Evolutionary conservation across 2,797 vertebrate genomes (phyloP), one percentile per base, ranked within the genome.

Genomic region (Malurus splendens): DNA sequence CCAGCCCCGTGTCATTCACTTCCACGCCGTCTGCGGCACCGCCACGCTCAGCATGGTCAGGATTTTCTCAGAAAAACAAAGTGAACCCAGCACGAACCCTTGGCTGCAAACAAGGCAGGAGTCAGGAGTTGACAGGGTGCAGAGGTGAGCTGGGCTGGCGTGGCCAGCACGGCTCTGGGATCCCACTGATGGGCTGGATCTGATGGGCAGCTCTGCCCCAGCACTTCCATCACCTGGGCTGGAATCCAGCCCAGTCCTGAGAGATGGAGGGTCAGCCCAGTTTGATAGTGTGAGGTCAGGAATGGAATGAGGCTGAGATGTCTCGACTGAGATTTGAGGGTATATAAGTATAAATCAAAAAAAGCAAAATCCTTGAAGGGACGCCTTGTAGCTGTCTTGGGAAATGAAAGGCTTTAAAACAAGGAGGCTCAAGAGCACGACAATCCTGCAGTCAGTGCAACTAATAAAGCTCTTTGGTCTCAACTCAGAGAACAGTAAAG

Each of bases 341-440:
- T 95, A 95, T 96, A 96, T 96, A 96, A 94, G 80, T 78, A 96
- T 97, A 97, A 97, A 97, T 97, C 95, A 97, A 95, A 96, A 96
- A 97, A 95, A 95, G 92, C 86, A 93, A 96, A 94, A 97, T 97
- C 96, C 96, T 97, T 96, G 96, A 96, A 96, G 93, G 95, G 93
- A 95, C 92, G 91, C 92, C 94, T 96, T 95, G 94, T 84, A 95
- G 96, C 94, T 96, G 93, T 92, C 80, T 82, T 41, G 32, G 89
- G 95, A 96, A 97, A 96, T 95, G 95, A 96, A 96, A 96, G 86
- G 62, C 78, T 96, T 96, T 94, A 91, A 96, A 97, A 96, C 92
- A 90, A 95, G 92, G 78, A 94, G 83, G 50, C 91, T 84, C 23
- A 11, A 55, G 74, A 94, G 54, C 52, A 57, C 12, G 75, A 91